These are phyloP conservation scores for Agrilus biguttatus DNA, from an alignment of 2,888 invertebrate genomes.

Conservation along the genomic window DNA sequence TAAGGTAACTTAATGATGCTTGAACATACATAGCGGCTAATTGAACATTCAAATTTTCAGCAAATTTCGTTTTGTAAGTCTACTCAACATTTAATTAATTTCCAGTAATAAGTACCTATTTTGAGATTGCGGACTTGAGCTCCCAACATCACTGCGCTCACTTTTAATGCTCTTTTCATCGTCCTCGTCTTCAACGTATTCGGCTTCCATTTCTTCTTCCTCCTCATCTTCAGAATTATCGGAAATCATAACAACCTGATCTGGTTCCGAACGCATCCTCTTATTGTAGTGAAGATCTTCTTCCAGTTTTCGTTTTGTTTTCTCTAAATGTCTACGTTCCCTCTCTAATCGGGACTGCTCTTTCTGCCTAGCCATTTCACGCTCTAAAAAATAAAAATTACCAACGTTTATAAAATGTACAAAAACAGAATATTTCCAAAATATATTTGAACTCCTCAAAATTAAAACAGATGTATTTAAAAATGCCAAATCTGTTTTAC, in stretches of 20 bases:
- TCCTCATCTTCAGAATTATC: slow-evolving; percentile 24
- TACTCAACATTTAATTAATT: too few relatives aligned
- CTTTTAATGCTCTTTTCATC: slow-evolving; percentile 17
- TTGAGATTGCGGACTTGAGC: slow-evolving; percentile 13
- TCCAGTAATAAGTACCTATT: slow-evolving; percentile 1
- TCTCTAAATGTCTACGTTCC: slow-evolving; percentile 48
- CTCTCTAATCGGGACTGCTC: slow-evolving; percentile 59
- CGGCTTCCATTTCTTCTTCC: slow-evolving; percentile 18
- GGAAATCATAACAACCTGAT: slow-evolving; percentile 27
- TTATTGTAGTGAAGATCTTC: slow-evolving; percentile 26
- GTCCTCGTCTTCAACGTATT: slow-evolving; percentile 18
- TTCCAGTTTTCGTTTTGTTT: slow-evolving; percentile 24
- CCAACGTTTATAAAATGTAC: too few relatives aligned
- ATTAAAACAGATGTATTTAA: too few relatives aligned
- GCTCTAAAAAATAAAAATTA: slow-evolving; percentile 28
- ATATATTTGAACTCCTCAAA: too few relatives aligned
- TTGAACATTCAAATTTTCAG: too few relatives aligned
- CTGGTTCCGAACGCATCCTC: slow-evolving; percentile 20
- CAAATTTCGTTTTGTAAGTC: too few relatives aligned
- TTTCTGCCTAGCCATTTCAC: slow-evolving; percentile 66
- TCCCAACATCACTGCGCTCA: slow-evolving; percentile 12
- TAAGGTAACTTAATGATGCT: too few relatives aligned
- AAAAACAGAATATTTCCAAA: too few relatives aligned
- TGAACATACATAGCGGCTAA: too few relatives aligned
- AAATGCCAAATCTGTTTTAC: too few relatives aligned